These are phyloP conservation scores for Salvelinus sp. DNA, from an alignment of 2,113 vertebrate genomes.

Conservation along the genomic window DNA sequence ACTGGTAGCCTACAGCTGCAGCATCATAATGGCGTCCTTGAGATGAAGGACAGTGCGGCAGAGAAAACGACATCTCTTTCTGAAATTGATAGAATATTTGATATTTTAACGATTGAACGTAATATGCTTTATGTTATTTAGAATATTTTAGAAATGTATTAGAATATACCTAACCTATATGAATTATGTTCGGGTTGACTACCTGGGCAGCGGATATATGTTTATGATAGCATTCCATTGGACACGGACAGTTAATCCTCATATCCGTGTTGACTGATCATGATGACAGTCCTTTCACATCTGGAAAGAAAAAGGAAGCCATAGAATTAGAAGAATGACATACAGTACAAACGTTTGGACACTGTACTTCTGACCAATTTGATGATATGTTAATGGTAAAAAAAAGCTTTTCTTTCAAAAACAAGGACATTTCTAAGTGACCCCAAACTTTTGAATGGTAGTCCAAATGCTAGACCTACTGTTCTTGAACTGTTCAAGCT, in stretches of 20 bases:
- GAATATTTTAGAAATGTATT: not conserved
- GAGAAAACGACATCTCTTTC: not conserved
- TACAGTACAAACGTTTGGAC: not conserved
- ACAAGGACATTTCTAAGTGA: too few species aligned
- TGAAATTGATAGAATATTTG: not conserved
- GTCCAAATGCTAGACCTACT: too few species aligned
- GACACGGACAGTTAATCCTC: not conserved
- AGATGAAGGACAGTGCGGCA: slow-evolving; percentile 63
- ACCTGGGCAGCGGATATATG: not conserved
- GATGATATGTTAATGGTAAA: too few species aligned
- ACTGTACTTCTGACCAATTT: too few species aligned
- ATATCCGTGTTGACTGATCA: not conserved
- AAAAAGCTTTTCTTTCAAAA: too few species aligned
- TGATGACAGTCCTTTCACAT: not conserved
- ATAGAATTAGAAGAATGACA: not conserved
- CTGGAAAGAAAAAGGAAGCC: not conserved
- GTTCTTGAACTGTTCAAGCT: too few species aligned
- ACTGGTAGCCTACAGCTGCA: not conserved
- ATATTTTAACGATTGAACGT: not conserved
- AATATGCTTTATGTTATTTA: too few species aligned
- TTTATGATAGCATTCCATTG: not conserved
- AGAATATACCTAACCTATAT: too few species aligned
- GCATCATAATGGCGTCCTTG: slow-evolving; percentile 69
- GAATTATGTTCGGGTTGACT: too few species aligned
- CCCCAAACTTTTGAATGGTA: too few species aligned